Base-by-base conservation (phyloP, 2,888 invertebrate genomes). In the Cyrtodaria siliqua region DNA sequence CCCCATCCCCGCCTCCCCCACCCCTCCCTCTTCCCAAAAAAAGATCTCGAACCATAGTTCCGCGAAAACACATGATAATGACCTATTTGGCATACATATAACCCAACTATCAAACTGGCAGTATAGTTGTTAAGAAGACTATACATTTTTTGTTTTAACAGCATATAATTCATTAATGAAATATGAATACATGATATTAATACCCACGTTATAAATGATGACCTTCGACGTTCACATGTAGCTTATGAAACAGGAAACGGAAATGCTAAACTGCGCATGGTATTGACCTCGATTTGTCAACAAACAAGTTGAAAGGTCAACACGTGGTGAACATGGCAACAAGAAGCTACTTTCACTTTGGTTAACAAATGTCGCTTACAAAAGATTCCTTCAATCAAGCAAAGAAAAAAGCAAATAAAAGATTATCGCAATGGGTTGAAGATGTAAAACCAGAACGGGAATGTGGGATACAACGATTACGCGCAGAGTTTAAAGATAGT, bases 381-480 rank as follows among this genome's bases (percentile, higher is more conserved):
- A 72, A 62, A 27, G 27, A 76, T 3, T 16, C 14, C 8, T 76
- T 61, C 26, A 42, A 61, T 18, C 72, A 63, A 44, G 79, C 79
- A 12, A 72, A 73, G 27, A 44, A 61, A 68, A 63, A 57, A 8
- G 70, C 69, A 23, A 53, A 63, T 23, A 57, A 72, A 26, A 59
- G 79, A 20, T 33, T 79, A 24, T 53, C 75, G 0, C 66, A 67
- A 9, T 79, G 75, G 79, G 53, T 69, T 27, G 42, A 57, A 6
- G 53, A 60, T 24, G 60, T 57, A 4, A 75, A 71, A 62, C 33
- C 52, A 29, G 52, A 40, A 2, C 20, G 55, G 20, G 64, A 68
- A n/a, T 56, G 16, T n/a, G 85, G 85, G 23, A 82, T 83, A 26
- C 50, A 71, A n/a, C 79, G 83, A 1, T 68, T 85, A 14, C 75